phyloP scores from a whole-genome alignment of 92 coral and sea anemone species.

The Plumapathes pennacea region DNA sequence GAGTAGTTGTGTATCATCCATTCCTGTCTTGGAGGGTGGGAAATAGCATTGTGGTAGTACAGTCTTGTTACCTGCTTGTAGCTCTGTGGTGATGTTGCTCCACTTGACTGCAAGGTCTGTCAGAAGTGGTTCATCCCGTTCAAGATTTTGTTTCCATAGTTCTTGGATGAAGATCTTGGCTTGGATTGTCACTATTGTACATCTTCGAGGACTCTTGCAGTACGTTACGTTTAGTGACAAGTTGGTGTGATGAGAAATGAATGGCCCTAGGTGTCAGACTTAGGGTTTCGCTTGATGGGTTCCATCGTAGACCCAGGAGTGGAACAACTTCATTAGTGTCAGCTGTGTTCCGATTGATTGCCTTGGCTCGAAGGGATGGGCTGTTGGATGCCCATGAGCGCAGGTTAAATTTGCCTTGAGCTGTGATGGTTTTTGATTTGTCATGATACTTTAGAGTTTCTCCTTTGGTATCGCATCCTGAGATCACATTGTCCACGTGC shows the following conservation, averaged over 20 bases:
- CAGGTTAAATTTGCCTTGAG: conserved; percentile 42
- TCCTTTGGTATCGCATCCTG: conserved; percentile 21
- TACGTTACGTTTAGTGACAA: conserved; percentile 42
- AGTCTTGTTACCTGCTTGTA: neutral
- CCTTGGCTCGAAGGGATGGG: conserved; percentile 8
- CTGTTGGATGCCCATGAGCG: conserved; percentile 60
- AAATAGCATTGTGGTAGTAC: conserved; percentile 19
- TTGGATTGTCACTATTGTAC: too few species aligned
- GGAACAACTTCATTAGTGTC: conserved; percentile 21
- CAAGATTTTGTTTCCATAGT: conserved; percentile 11
- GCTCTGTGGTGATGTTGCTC: neutral
- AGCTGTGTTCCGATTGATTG: neutral
- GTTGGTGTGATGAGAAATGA: neutral
- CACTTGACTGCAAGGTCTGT: conserved; percentile 8
- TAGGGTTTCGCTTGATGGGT: conserved; percentile 22
- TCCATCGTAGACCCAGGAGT: conserved; percentile 55
- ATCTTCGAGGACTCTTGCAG: conserved; percentile 35
- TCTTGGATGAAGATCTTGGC: too few species aligned
- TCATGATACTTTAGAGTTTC: conserved; percentile 25
- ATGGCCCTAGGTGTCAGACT: neutral
- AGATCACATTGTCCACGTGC: conserved; percentile 45
- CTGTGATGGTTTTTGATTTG: conserved; percentile 31
- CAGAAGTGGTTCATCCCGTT: conserved; percentile 45
- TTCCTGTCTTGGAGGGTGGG: neutral
- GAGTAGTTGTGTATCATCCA: conserved; percentile 20